Base-by-base conservation (phyloP, 2,888 invertebrate genomes). In the Mylabris sibirica region DNA sequence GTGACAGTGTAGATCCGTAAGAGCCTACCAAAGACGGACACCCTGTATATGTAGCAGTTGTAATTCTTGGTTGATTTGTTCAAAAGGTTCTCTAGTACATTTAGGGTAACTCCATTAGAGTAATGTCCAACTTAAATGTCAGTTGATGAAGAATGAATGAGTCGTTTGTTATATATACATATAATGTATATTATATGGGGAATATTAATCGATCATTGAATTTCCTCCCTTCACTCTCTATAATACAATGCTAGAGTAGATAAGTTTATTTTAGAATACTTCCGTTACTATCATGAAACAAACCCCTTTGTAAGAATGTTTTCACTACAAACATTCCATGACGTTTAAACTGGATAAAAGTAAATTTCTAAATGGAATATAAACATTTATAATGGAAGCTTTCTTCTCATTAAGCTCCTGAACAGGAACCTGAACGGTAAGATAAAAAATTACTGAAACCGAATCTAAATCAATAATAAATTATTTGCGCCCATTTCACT, bases 191-290 rank as follows among this genome's bases (percentile, higher is more conserved):
- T n/a, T n/a, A n/a, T 30, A 30, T 30, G 30, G 67, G 17, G 70
- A 70, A 70, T 70, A 65, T 67, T 70, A 70, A 70, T 70, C 70
- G 67, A 70, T 70, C 70, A 67, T 70, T 70, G 70, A 70, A 70
- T 70, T 70, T 67, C 70, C 70, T 63, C 63, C 44, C 67, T 44
- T 44, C 44, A n/a, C 44, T 44, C 17, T 44, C 12, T 38, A 11
- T 38, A 38, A 44, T 44, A 44, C 44, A 44, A 49, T 20, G 49
- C 9, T 20, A 20, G 17, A 66, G 66, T 62, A 67, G 67, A 70
- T 70, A 71, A 68, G 71, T 71, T 71, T 68, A 68, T 71, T 68
- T 71, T 71, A 63, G 71, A 65, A 66, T 68, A 66, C 66, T 71
- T 71, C 71, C 68, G 71, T n/a, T n/a, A n/a, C 49, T 68, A 64